Base-by-base conservation (phyloP, 2,797 vertebrate genomes). In the Philypnodon macrostomus region DNA sequence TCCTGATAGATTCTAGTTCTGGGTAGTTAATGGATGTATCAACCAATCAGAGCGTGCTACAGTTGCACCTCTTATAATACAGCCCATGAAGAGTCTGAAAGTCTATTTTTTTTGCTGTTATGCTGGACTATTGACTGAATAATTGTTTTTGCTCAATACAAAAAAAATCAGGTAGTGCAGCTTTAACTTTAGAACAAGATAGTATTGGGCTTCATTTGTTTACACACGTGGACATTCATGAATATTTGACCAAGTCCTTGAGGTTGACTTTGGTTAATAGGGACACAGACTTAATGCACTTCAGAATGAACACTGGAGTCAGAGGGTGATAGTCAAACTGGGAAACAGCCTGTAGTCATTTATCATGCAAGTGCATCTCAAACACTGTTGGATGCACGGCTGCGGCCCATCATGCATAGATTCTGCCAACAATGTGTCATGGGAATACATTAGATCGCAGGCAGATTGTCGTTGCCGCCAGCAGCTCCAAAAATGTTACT, bases 401-500 rank as follows among this genome's bases (percentile, higher is more conserved):
- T 63, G 67, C 29, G 4, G 63, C 65, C 36, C 49, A 29, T 67
- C 79, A 79, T 80, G 78, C 78, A 81, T 66, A 79, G 67, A 79
- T 76, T 74, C 73, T 33, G 63, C 52, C 49, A 29, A 53, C 39
- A 51, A 56, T 15, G 58, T 56, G 57, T 67, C 67, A 64, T 52
- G 58, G 86, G 88, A 88, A 89, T 85, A 90, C 85, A 46, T 82
- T 68, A 53, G 61, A 70, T 47, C 64, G 65, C 63, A 26, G 63
- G 79, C 68, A 84, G 87, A 87, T 81, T 79, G 80, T 84, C 84
- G 29, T 46, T 40, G 72, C 70, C 68, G 67, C 70, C 68, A 47
- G 80, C 84, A 65, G 80, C 59, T 44, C 54, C 58, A 50, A 35
- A 52, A 49, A 80, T 35, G 23, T 89, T 87, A 95, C 79, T 94